Evolutionary conservation across 2,888 invertebrate genomes (phyloP), one percentile per base, ranked within the genome.

Genomic region (Agrilus mali): DNA sequence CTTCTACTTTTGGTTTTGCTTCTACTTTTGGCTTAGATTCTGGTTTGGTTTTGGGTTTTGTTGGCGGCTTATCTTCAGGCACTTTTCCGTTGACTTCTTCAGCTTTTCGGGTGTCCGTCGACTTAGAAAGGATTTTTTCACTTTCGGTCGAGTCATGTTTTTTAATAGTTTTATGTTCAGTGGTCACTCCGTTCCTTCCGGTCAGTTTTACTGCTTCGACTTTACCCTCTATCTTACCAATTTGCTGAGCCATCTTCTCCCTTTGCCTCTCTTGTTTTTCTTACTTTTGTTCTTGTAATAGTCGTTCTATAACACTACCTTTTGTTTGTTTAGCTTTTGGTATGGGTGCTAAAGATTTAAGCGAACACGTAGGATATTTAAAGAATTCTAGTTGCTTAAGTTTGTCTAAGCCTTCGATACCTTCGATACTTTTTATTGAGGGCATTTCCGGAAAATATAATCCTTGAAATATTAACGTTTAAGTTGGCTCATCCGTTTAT

Each of bases 361-460:
- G 86, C 35, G 87, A 84, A 61, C 92, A 94, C 2, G 83, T 80
- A 0, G 93, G 85, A 60, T 86, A 80, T 60, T 89, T 92, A 55
- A 95, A 75, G 58, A 89, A 89, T 60, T 93, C 92, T 52, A 95
- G 69, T 65, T 86, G 85, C 64, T 86, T 88, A n/a, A 96, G 68
- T 62, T 83, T 86, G 56, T 94, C 94, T 51, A 97, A 72, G 5
- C 94, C 94, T 70, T 95, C 94, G 60, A 96, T n/a, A n/a, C n/a
- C n/a, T n/a, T n/a, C n/a, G n/a, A 87, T 54, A 96, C 86, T 69
- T 92, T 94, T 60, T 85, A 83, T 64, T 96, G 95, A 0, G 95
- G 95, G 92, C 87, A 55, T 89, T 93, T 42, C 96, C 96, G 0
- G 96, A 95, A 64, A 94, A 95, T 55, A 96, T 77, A 49, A 96